Conservation (phyloP, 2,888 invertebrate genomes). For the Orchesella flavescens region DNA sequence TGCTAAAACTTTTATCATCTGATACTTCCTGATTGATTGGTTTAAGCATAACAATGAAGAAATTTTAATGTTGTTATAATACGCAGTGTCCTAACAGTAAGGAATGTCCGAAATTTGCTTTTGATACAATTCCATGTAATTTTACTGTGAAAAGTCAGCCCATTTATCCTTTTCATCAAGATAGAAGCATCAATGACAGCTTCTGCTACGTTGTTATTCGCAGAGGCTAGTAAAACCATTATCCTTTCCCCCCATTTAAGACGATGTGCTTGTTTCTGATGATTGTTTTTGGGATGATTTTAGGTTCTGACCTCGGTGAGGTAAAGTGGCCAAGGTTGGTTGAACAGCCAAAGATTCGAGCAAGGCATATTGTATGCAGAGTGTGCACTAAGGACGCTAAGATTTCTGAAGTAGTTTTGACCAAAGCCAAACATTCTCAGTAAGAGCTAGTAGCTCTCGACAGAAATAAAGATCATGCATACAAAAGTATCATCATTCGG, state of each 20-base stretch:
- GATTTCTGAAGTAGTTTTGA: slow-evolving; percentile 85
- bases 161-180: slow-evolving; percentile 76
- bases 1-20: slow-evolving; percentile 72
- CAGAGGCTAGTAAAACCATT: slow-evolving; percentile 78
- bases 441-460: slow-evolving; percentile 75
- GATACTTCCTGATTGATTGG: too few relatives aligned
- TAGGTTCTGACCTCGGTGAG: slow-evolving; percentile 76
- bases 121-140: slow-evolving; percentile 84
- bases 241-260: too few relatives aligned
- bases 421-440: slow-evolving; percentile 84
- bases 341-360: slow-evolving; percentile 80
- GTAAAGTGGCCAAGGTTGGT: slow-evolving; percentile 87
- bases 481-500: too few relatives aligned
- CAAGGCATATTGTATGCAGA: slow-evolving; percentile 84
- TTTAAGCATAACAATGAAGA: too few relatives aligned
- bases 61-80: neutral
- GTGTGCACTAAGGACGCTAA: slow-evolving; percentile 85
- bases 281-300: slow-evolving; percentile 41
- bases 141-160: slow-evolving; percentile 80
- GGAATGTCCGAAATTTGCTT: slow-evolving; percentile 82
- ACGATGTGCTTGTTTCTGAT: neutral
- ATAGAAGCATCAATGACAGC: slow-evolving; percentile 77
- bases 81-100: slow-evolving; percentile 86
- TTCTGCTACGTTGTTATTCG: slow-evolving; percentile 88
- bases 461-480: neutral